Evolutionary conservation across 1,140 invertebrate genomes (phyloP).

Genomic region (Rhagoletis zephyria): DNA sequence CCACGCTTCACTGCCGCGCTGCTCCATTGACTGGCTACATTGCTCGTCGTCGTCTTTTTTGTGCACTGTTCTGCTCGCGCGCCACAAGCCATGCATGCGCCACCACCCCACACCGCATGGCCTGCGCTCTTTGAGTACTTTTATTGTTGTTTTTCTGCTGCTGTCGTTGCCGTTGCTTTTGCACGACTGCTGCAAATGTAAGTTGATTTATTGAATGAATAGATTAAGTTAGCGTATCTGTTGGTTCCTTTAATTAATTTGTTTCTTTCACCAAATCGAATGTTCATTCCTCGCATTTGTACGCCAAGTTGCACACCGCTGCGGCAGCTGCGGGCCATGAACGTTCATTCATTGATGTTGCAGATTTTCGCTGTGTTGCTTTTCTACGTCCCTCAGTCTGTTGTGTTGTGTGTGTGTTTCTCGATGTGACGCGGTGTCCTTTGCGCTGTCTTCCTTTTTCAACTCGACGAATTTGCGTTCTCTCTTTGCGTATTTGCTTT

Average conservation of each 20-base stretch:
- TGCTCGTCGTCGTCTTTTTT: too few species aligned
- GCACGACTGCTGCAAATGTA: constrained; percentile 13
- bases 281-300: constrained; percentile 43
- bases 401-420: neutral
- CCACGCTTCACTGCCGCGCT: neutral
- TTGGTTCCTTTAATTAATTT: constrained; percentile 59
- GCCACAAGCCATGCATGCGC: neutral
- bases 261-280: constrained; percentile 56
- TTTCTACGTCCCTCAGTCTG: neutral
- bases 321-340: neutral
- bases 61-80: neutral
- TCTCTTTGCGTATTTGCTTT: neutral
- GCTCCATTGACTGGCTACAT: neutral
- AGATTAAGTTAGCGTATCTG: constrained; percentile 58
- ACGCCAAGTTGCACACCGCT: constrained; percentile 21
- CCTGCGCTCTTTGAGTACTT: neutral
- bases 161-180: neutral
- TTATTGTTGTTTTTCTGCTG: neutral
- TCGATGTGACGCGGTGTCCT: constrained; percentile 32
- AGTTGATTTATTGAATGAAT: constrained; percentile 59
- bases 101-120: neutral
- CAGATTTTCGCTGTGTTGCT: neutral
- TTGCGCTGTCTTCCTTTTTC: constrained; percentile 11
- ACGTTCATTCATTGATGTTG: constrained; percentile 16
- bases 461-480: neutral